Conservation (phyloP, 2,888 invertebrate species). For the Atethmia centrago region DNA sequence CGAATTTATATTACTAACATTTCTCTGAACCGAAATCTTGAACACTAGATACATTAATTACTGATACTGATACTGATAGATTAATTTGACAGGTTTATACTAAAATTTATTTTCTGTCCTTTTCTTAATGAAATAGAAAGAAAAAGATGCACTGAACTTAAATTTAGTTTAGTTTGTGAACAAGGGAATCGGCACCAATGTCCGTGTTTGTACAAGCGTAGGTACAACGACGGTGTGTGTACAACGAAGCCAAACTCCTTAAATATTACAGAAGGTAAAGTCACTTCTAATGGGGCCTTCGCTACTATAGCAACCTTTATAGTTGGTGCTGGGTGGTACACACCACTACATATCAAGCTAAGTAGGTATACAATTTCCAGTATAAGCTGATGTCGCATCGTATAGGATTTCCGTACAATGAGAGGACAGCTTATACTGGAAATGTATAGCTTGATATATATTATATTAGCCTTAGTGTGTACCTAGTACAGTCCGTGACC, state of each 20-base stretch:
- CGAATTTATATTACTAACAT: background rate
- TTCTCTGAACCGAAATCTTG: background rate
- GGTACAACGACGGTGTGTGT: too few relatives aligned
- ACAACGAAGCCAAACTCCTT: background rate
- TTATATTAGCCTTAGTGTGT: too few relatives aligned
- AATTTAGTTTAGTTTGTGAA: too few relatives aligned
- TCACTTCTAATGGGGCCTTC: background rate
- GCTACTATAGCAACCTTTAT: background rate
- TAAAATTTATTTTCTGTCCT: too few relatives aligned
- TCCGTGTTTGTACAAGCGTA: background rate
- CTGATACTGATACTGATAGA: too few relatives aligned
- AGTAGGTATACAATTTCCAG: background rate
- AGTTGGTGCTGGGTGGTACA: too few relatives aligned
- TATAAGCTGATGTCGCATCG: background rate
- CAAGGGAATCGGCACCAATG: too few relatives aligned
- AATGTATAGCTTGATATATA: slow-evolving; percentile 14
- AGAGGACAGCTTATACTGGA: background rate
- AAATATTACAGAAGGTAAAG: background rate
- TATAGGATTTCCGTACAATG: background rate
- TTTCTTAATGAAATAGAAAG: too few relatives aligned
- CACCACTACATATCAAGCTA: background rate
- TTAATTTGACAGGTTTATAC: too few relatives aligned
- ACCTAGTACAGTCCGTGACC: background rate
- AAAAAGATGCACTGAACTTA: too few relatives aligned
- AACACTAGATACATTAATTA: too few relatives aligned